Conservation (phyloP, 2,888 invertebrate species). For the Steinernema hermaphroditum region DNA sequence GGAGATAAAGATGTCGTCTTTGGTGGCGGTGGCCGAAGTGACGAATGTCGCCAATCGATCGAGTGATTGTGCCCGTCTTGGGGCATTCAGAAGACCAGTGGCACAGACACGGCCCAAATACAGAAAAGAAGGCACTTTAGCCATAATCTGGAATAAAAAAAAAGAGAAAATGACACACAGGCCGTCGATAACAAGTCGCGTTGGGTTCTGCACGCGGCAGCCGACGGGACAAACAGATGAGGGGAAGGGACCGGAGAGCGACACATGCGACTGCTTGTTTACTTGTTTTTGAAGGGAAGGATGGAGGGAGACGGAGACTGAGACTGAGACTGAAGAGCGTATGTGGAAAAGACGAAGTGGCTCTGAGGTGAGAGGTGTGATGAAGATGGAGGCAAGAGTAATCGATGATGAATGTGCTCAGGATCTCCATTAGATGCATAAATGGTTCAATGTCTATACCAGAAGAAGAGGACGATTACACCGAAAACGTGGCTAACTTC, state of each 20-base stretch:
- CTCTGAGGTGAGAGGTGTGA: too few relatives aligned
- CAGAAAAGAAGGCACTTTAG: background rate
- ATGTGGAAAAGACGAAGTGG: too few relatives aligned
- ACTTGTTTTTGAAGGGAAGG: background rate
- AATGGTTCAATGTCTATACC: too few relatives aligned
- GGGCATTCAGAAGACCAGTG: background rate
- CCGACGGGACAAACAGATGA: background rate
- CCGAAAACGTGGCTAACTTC: too few relatives aligned
- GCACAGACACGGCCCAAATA: background rate
- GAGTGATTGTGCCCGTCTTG: background rate
- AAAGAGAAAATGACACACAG: background rate
- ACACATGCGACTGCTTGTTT: conserved; percentile 14
- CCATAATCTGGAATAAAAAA: background rate
- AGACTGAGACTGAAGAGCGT: too few relatives aligned
- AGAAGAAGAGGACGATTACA: too few relatives aligned
- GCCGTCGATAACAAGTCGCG: background rate
- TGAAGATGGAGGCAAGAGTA: too few relatives aligned
- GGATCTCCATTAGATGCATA: too few relatives aligned
- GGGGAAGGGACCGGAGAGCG: background rate
- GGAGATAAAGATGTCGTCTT: background rate
- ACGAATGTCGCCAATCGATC: conserved; percentile 3
- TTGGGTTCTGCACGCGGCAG: background rate
- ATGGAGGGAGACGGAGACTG: too few relatives aligned
- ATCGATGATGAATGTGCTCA: too few relatives aligned
- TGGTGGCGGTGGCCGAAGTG: background rate